phyloP scores from a whole-genome alignment of 2,797 vertebrate species.

The Cossypha dichroa region DNA sequence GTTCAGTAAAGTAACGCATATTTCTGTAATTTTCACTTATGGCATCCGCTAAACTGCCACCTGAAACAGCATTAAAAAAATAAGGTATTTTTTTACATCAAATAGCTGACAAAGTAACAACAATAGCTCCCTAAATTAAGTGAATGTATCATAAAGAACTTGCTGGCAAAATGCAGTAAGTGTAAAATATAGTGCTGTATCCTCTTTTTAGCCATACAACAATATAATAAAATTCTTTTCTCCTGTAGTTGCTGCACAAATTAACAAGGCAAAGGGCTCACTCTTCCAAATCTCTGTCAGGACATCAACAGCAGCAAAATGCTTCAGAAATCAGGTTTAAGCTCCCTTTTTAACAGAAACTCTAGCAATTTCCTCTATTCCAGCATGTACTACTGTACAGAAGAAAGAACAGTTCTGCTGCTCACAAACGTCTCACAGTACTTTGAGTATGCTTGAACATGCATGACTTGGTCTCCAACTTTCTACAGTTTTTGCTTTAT shows the following conservation, averaged over 20 bases:
- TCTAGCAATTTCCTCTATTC: neutral
- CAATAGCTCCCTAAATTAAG: neutral
- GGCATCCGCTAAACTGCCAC: conserved; percentile 92
- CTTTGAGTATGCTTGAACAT: neutral
- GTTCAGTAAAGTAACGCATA: conserved; percentile 87
- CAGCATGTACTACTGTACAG: neutral
- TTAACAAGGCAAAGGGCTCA: neutral
- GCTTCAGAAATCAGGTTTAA: neutral
- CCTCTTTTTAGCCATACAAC: neutral
- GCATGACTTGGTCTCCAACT: neutral
- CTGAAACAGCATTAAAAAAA: conserved; percentile 53
- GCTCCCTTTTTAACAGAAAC: neutral
- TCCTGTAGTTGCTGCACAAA: neutral
- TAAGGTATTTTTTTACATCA: neutral
- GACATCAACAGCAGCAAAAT: neutral
- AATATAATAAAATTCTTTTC: neutral
- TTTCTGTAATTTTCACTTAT: conserved; percentile 90
- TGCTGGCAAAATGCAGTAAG: neutral
- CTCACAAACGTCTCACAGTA: fast-evolving
- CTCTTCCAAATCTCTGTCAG: neutral
- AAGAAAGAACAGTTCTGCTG: neutral
- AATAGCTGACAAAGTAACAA: neutral
- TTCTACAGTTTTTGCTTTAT: neutral
- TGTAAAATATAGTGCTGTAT: neutral
- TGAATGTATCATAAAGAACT: neutral